phyloP scores from a whole-genome alignment of 2,797 vertebrate genomes.

The Thunnus albacares region DNA sequence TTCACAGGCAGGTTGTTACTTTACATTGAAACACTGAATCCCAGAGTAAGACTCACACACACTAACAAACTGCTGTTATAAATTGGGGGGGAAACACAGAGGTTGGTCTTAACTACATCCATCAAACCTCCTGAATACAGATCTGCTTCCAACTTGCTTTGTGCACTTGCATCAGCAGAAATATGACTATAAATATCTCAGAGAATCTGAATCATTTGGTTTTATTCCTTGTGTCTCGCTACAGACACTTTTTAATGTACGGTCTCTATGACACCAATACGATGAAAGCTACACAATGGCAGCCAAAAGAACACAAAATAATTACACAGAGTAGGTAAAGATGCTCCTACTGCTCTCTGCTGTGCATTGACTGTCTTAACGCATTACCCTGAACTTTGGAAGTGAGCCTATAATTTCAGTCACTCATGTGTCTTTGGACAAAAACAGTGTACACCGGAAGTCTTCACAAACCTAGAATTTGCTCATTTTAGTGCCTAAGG shows the following conservation, averaged over 20 bases:
- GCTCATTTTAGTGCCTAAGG: background rate
- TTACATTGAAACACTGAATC: background rate
- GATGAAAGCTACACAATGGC: slow-evolving; percentile 13
- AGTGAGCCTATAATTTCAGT: slow-evolving; percentile 40
- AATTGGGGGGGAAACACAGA: background rate
- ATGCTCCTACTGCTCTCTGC: background rate
- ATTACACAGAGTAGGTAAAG: slow-evolving; percentile 5
- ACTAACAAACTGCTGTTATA: background rate
- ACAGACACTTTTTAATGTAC: slow-evolving; percentile 12
- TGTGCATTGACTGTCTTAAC: background rate
- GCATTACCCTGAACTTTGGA: slow-evolving; percentile 13
- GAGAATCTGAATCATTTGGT: slow-evolving; percentile 20
- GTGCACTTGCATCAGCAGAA: slow-evolving; percentile 38
- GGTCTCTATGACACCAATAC: slow-evolving; percentile 24
- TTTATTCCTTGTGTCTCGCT: slow-evolving; percentile 1
- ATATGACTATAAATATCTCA: slow-evolving; percentile 24
- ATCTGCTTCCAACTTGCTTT: slow-evolving; percentile 30
- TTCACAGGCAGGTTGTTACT: background rate
- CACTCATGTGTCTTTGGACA: background rate
- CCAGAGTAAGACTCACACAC: background rate
- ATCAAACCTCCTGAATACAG: slow-evolving; percentile 24
- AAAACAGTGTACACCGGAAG: background rate
- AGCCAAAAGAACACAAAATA: slow-evolving; percentile 11
- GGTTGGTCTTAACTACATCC: background rate
- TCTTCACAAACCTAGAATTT: slow-evolving; percentile 8